Evolutionary conservation across 2,797 vertebrate species (phyloP).

Genomic region (Leptoclinus maculatus): DNA sequence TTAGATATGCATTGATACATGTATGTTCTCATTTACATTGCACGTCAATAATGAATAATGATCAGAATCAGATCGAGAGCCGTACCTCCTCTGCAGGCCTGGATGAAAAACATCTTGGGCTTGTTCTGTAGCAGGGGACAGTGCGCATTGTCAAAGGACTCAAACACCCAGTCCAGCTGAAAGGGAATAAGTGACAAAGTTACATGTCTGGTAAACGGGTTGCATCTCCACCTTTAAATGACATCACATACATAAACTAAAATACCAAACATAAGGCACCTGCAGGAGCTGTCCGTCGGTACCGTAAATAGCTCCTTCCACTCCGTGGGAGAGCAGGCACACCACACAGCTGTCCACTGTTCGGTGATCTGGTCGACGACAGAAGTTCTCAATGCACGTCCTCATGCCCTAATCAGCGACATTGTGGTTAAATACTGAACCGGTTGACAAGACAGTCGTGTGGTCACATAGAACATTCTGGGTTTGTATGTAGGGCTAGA

Average conservation of each 20-base stretch:
- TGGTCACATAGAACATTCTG: neutral
- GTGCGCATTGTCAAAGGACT: conserved; percentile 92
- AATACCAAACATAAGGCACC: conserved; percentile 73
- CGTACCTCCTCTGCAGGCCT: conserved; percentile 98
- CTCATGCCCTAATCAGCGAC: conserved; percentile 86
- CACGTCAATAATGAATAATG: neutral
- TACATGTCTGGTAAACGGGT: neutral
- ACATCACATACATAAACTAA: neutral
- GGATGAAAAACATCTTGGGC: conserved; percentile 99
- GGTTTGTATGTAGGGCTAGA: neutral
- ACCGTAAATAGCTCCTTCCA: conserved; percentile 94
- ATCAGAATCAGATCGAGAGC: neutral
- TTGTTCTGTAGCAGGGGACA: conserved; percentile 97
- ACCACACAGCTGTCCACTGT: conserved; percentile 90
- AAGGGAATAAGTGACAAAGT: conserved; percentile 45
- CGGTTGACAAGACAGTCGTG: neutral
- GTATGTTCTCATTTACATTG: neutral
- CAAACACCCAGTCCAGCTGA: conserved; percentile 95
- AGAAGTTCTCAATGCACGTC: conserved; percentile 86
- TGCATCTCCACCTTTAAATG: neutral
- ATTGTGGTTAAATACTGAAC: neutral
- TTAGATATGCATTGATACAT: neutral
- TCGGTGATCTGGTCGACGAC: conserved; percentile 81
- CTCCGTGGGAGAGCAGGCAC: conserved; percentile 94
- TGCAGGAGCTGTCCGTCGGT: conserved; percentile 91